Conservation (phyloP, 2,797 vertebrate species). For the Amblyraja radiata region DNA sequence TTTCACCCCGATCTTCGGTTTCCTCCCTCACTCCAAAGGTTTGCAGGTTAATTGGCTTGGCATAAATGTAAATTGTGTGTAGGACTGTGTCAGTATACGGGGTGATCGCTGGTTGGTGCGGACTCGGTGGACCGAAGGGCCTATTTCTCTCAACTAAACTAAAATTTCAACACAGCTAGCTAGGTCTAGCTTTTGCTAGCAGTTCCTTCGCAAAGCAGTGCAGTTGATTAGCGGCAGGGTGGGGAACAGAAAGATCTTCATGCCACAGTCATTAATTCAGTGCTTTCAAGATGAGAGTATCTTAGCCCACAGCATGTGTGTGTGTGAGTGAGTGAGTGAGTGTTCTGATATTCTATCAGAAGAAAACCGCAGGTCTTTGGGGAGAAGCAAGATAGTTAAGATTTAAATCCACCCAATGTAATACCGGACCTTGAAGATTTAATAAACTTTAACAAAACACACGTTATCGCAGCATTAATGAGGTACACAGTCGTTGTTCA, state of each 20-base stretch:
- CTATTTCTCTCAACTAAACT: no score
- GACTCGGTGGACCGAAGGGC: no score
- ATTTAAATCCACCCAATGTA: neutral
- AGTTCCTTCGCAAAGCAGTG: neutral
- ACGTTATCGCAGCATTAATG: neutral
- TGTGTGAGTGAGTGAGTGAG: neutral
- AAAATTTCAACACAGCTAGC: neutral
- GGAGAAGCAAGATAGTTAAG: neutral
- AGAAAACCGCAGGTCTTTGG: neutral
- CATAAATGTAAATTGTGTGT: no score
- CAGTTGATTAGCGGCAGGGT: neutral
- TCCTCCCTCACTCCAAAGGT: no score
- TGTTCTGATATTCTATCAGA: neutral
- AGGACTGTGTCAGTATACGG: no score
- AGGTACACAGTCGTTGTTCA: neutral
- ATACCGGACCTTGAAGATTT: neutral
- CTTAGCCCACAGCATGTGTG: no score
- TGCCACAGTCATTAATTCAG: neutral
- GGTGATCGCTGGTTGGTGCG: no score
- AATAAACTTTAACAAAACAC: constrained; percentile 6
- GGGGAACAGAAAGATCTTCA: neutral
- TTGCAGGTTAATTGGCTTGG: no score
- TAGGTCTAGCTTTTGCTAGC: neutral
- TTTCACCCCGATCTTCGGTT: no score
- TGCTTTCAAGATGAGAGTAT: neutral